Base-by-base conservation (phyloP, 2,113 vertebrate genomes). In the Ginglymostoma cirratum region DNA sequence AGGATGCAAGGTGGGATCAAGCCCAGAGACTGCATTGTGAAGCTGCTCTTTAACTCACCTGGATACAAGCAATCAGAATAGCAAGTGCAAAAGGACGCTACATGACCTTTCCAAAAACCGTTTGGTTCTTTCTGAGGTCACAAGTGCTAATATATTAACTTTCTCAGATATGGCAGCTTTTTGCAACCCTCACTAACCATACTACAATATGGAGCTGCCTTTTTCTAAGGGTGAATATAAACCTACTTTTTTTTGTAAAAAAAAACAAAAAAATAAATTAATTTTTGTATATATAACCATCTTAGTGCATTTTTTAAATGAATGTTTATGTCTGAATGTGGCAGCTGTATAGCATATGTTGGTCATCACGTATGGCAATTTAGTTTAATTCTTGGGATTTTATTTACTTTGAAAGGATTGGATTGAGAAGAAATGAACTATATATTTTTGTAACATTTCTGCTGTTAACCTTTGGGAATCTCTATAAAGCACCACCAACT, bases 331-430 rank as follows among this genome's bases (percentile, higher is more conserved):
- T 97, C 98, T 98, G 97, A 98, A 98, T 98, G 97, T 98, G 97
- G 97, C 98, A 98, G 97, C 98, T 97, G 97, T 97, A 97, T 97
- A 98, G 97, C 97, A 97, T 98, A 98, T 97, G 96, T 98, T 98
- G 30, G 30, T 34, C 98, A 98, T 97, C 97, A 98, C 98, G 97
- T 97, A 98, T 96, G 98, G 98, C 98, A 98, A 98, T 98, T 98
- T 97, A 98, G 97, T 98, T 98, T 99, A 99, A 99, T 98, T 99
- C 99, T 99, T 99, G 98, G 97, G 98, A 98, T 98, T 98, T 98
- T 98, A 95, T 98, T 98, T 97, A 97, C 97, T 97, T 98, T 97
- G 97, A 96, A 97, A 72, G 67, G 21, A 98, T 97, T 96, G 96
- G 96, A 97, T 96, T 96, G 96, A 96, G 97, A 94, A 97, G 97